Evolutionary conservation across 2,888 invertebrate species (phyloP).

Genomic region (Myathropa florea): DNA sequence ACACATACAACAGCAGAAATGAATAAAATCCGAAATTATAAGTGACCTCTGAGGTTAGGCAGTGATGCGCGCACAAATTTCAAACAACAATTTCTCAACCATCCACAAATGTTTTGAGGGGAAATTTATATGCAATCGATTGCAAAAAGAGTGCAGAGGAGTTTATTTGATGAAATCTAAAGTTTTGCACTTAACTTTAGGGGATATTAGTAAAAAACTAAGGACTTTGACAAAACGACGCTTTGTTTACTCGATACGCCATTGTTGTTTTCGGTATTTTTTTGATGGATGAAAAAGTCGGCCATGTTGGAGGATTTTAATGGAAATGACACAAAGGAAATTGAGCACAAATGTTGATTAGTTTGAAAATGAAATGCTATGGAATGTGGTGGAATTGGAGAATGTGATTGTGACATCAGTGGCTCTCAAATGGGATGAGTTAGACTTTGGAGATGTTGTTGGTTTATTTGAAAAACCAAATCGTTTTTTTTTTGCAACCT

Average conservation of each 20-base stretch:
- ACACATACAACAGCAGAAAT: constrained; percentile 21
- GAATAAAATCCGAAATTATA: constrained; percentile 22
- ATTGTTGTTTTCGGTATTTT: constrained; percentile 74
- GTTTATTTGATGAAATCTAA: constrained; percentile 72
- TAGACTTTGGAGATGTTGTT: no score
- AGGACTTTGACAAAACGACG: constrained; percentile 78
- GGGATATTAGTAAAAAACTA: constrained; percentile 72
- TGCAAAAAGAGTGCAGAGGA: constrained; percentile 58
- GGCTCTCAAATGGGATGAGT: neutral
- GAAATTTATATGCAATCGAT: constrained; percentile 16
- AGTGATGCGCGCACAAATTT: constrained; percentile 61
- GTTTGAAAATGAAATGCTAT: neutral
- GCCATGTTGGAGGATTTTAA: constrained; percentile 45
- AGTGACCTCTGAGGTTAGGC: constrained; percentile 44
- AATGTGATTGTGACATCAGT: neutral
- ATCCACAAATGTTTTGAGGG: constrained; percentile 27
- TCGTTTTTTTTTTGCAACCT: neutral
- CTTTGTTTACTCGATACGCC: constrained; percentile 77
- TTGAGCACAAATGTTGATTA: constrained; percentile 19
- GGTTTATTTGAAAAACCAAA: no score
- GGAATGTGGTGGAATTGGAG: neutral
- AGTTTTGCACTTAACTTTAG: constrained; percentile 57
- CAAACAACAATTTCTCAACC: constrained; percentile 22
- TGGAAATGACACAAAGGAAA: constrained; percentile 22
- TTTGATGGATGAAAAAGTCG: constrained; percentile 59